These are phyloP conservation scores for Agrypnus murinus DNA, from an alignment of 2,888 invertebrate species.

Conservation along the genomic window DNA sequence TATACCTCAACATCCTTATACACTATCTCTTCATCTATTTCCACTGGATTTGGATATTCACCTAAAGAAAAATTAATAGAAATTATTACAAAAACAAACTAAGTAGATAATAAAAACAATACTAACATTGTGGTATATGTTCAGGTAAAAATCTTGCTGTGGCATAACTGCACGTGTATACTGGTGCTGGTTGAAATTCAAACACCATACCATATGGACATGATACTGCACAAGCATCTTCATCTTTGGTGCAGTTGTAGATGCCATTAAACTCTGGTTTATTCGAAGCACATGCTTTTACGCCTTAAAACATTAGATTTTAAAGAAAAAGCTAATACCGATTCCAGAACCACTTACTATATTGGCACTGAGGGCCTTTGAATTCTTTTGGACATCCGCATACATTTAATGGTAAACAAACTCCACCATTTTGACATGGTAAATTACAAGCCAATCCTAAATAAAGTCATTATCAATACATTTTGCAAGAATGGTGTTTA, in stretches of 20 bases:
- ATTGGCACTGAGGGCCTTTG: slow-evolving; percentile 84
- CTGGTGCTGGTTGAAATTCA: slow-evolving; percentile 75
- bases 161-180: slow-evolving; percentile 81
- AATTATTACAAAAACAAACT: too few relatives aligned
- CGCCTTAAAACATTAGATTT: slow-evolving; percentile 70
- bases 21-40: too few relatives aligned
- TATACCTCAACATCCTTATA: too few relatives aligned
- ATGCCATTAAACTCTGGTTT: slow-evolving; percentile 85
- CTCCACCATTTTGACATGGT: slow-evolving; percentile 86
- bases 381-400: slow-evolving; percentile 86
- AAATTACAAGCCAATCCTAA: slow-evolving; percentile 82
- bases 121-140: slow-evolving; percentile 84
- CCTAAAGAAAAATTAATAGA: too few relatives aligned
- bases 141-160: slow-evolving; percentile 80
- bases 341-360: slow-evolving; percentile 72
- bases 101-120: too few relatives aligned
- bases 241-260: slow-evolving; percentile 80
- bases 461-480: too few relatives aligned
- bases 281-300: slow-evolving; percentile 75
- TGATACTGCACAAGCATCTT: slow-evolving; percentile 77
- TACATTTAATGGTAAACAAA: slow-evolving; percentile 83
- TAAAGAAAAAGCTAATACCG: not conserved
- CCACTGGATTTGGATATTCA: too few relatives aligned
- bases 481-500: too few relatives aligned
- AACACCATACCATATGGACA: slow-evolving; percentile 81